A percentile compares a stretch with the other conserved stretches of the same genome.
phyloP scores from a whole-genome alignment of 2,888 invertebrate genomes.

The Subacronicta megacephala region DNA sequence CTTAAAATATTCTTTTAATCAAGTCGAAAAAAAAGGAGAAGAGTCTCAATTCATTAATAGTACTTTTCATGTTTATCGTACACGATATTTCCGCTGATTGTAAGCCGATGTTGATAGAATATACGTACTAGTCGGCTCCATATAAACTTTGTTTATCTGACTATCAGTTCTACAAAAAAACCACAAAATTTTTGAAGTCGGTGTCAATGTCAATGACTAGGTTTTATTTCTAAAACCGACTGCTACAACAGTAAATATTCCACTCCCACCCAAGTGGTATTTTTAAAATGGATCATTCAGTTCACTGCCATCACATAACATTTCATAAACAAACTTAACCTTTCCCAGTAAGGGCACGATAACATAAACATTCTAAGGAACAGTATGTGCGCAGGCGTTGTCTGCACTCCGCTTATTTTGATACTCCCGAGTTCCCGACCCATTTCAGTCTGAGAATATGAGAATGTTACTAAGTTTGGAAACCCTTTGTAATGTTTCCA shows the following conservation, averaged over 20 bases:
- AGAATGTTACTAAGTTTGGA: constrained; percentile 43
- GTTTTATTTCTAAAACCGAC: too few species aligned
- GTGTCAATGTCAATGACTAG: too few species aligned
- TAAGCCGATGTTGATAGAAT: too few species aligned
- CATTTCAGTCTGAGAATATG: constrained; percentile 44
- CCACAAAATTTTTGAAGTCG: too few species aligned
- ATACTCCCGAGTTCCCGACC: constrained; percentile 48
- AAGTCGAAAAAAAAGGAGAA: too few species aligned
- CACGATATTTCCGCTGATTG: too few species aligned
- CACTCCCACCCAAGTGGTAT: neutral
- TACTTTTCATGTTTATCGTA: too few species aligned
- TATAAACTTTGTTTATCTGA: too few species aligned
- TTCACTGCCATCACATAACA: constrained; percentile 14
- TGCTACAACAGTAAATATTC: neutral
- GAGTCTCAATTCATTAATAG: too few species aligned
- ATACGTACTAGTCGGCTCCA: too few species aligned
- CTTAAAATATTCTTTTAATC: too few species aligned
- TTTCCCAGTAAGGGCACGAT: constrained; percentile 51
- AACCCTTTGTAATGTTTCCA: constrained; percentile 38
- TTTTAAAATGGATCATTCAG: constrained; percentile 15
- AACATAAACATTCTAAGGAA: constrained; percentile 48
- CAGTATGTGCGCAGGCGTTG: constrained; percentile 48
- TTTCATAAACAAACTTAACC: constrained; percentile 52
- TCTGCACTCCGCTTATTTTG: constrained; percentile 50
- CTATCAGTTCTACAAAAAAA: too few species aligned